These are phyloP conservation scores for Propithecus coquereli DNA, from an alignment of 2,113 vertebrate genomes.

Conservation along the genomic window DNA sequence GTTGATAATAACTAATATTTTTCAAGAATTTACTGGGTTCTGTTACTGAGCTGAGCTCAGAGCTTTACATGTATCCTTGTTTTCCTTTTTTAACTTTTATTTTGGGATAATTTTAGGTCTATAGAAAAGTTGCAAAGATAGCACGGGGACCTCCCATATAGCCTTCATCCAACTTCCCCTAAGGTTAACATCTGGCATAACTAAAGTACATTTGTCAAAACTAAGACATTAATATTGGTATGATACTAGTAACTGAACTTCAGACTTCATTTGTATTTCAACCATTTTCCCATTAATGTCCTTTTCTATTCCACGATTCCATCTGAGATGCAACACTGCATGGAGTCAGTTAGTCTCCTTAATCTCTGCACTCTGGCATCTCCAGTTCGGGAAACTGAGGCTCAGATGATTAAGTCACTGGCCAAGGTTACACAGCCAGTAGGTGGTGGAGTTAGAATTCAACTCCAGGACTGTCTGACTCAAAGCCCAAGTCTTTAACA, in stretches of 20 bases:
- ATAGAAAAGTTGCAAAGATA: background rate
- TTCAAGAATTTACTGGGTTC: background rate
- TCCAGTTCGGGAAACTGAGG: slow-evolving; percentile 6
- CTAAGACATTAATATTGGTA: background rate
- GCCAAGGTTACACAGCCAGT: background rate
- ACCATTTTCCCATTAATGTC: background rate
- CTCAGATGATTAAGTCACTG: background rate
- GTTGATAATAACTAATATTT: background rate
- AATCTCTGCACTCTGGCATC: background rate
- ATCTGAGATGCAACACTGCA: background rate
- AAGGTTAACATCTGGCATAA: background rate
- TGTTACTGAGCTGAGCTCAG: background rate
- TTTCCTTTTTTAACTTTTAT: background rate
- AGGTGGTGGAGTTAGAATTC: background rate
- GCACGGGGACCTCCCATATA: background rate
- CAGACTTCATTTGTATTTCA: background rate
- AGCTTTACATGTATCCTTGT: background rate
- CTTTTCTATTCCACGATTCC: background rate
- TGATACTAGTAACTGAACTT: background rate
- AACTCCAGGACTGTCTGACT: background rate
- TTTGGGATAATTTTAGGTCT: background rate
- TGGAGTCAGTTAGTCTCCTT: background rate
- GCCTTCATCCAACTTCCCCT: background rate
- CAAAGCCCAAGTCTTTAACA: slow-evolving; percentile 26
- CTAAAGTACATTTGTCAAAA: background rate